Base-by-base conservation (phyloP, 2,888 invertebrate genomes). In the Microctonus brassicae region DNA sequence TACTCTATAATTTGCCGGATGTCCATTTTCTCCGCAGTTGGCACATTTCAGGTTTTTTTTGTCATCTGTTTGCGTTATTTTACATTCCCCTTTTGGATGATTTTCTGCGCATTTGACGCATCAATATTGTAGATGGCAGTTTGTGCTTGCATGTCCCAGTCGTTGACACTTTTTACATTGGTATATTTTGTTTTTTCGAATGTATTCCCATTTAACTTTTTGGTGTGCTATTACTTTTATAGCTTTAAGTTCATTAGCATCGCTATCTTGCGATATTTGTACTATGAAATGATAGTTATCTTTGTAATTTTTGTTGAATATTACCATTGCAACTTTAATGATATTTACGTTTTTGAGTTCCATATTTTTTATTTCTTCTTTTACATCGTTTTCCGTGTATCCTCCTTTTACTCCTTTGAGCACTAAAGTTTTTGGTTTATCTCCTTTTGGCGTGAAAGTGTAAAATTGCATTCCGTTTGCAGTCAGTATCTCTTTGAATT, bases 161-260 rank as follows among this genome's bases (percentile, higher is more conserved):
- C 73, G n/a, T 34, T 75, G 73, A 13, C 72, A 73, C 17, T 58
- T 70, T 11, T 58, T 33, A 36, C 75, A 70, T 17, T 75, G 72
- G 11, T 39, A 68, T 0, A 70, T 6, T 39, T 22, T 0, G 39
- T 33, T 22, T 71, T 73, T 17, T 36, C 36, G 0, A 75, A 39
- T 7, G n/a, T 17, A 13, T 47, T 73, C 70, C 67, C 70, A 73
- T 9, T 20, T 53, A 1, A 73, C 17, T n/a, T 26, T 36, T 24
- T 73, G 69, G n/a, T 73, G 68, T n/a, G 0, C 53, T 33, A 42
- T 69, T 39, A 1, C 2, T 65, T 29, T 13, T 69, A 55, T 1
- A 29, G 11, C 0, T n/a, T n/a, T n/a, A n/a, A 72, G 34, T 0
- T 73, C 47, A 3, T 29, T 1, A 0, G 22, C n/a, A 0, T 26